phyloP scores from a whole-genome alignment of 2,888 invertebrate species.

The Drosophila prolongata region DNA sequence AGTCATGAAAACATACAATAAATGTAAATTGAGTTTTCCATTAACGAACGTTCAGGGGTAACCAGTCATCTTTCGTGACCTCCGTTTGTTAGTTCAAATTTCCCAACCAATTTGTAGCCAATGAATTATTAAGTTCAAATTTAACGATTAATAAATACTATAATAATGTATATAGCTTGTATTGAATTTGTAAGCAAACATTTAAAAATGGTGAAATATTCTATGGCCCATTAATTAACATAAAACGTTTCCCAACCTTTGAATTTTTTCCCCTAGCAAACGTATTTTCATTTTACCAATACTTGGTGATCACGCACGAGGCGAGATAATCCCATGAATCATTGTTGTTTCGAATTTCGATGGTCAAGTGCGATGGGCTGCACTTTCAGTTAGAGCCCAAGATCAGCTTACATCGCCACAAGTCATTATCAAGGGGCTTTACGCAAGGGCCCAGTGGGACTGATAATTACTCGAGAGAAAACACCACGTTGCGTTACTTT shows the following conservation, averaged over 20 bases:
- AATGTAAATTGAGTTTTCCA: neutral
- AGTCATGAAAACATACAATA: neutral
- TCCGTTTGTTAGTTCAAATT: neutral
- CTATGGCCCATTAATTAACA: conserved; percentile 22
- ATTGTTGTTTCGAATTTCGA: conserved; percentile 24
- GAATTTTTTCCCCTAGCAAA: neutral
- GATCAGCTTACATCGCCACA: conserved; percentile 25
- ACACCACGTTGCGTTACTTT: conserved; percentile 35
- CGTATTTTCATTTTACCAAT: conserved; percentile 4
- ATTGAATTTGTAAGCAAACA: neutral
- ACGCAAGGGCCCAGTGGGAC: conserved; percentile 32
- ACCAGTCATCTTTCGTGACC: conserved; percentile 7
- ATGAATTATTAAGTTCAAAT: conserved; percentile 3
- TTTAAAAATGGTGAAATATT: conserved; percentile 15
- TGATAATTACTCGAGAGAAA: conserved; percentile 51
- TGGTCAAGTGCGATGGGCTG: conserved; percentile 34
- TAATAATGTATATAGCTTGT: neutral
- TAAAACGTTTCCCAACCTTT: conserved; percentile 16
- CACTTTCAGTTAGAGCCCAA: conserved; percentile 11
- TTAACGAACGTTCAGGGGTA: neutral
- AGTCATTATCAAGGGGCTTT: conserved; percentile 35
- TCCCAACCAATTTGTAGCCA: conserved; percentile 9
- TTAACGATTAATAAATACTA: conserved; percentile 2
- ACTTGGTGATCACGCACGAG: conserved; percentile 8
- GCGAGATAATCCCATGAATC: conserved; percentile 26